phyloP scores from a whole-genome alignment of 2,888 invertebrate genomes.

The Liposcelis brunnea region DNA sequence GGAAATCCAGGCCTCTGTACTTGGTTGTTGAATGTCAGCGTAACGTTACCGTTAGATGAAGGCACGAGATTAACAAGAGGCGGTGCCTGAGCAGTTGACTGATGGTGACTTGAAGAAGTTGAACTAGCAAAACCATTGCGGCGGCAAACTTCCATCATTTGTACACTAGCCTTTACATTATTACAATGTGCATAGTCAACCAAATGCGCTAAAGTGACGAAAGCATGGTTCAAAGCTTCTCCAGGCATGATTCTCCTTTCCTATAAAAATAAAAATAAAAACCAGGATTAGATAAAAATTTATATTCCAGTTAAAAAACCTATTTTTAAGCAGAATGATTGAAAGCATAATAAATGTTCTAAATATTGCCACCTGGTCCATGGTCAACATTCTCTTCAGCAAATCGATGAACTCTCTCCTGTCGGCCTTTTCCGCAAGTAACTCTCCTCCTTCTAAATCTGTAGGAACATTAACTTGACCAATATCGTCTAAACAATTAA shows the following conservation, averaged over 20 bases:
- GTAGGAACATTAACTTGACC: slow-evolving; percentile 91
- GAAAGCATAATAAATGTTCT: slow-evolving; percentile 17
- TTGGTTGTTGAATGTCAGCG: slow-evolving; percentile 78
- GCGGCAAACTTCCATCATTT: slow-evolving; percentile 84
- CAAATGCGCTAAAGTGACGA: slow-evolving; percentile 81
- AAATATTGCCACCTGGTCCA: slow-evolving; percentile 71
- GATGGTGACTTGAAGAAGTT: slow-evolving; percentile 30
- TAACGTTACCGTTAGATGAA: slow-evolving; percentile 65
- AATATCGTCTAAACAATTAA: slow-evolving; percentile 98
- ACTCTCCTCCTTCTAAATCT: slow-evolving; percentile 92
- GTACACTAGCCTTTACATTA: slow-evolving; percentile 91
- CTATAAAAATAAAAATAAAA: slow-evolving; percentile 27
- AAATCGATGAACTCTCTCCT: slow-evolving; percentile 94
- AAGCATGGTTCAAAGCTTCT: slow-evolving; percentile 88
- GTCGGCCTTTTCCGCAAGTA: slow-evolving; percentile 93
- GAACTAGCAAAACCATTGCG: slow-evolving; percentile 31
- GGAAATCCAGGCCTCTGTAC: not conserved
- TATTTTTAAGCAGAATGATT: slow-evolving; percentile 7
- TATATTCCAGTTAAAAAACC: slow-evolving; percentile 4
- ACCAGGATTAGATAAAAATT: slow-evolving; percentile 4
- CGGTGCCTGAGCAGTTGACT: slow-evolving; percentile 25
- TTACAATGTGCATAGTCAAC: slow-evolving; percentile 94
- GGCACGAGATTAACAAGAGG: slow-evolving; percentile 61
- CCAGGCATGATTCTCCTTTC: slow-evolving; percentile 90
- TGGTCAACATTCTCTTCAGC: slow-evolving; percentile 92